Conservation (phyloP, 2,113 vertebrate genomes). For the Myotis davidii region DNA sequence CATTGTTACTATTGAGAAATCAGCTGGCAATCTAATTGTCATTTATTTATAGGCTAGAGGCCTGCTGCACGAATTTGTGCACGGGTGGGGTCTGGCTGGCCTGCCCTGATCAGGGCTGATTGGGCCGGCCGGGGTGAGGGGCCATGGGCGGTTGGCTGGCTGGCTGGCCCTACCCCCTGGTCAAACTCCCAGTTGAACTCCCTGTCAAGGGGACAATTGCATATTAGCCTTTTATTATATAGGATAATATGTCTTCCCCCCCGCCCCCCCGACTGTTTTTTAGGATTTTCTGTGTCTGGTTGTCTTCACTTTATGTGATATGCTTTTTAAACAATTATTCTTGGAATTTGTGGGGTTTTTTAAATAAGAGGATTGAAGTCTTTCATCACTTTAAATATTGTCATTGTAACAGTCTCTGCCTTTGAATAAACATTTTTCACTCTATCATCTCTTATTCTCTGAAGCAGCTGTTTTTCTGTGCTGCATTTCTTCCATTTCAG, state of each 20-base stretch:
- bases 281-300: background rate
- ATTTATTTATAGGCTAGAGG: background rate
- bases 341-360: background rate
- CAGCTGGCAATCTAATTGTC: background rate
- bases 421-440: background rate
- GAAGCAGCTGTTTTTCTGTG: background rate
- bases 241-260: background rate
- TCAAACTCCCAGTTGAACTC: no score
- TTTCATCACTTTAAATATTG: background rate
- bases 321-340: background rate
- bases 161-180: no score
- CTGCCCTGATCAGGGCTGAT: no score
- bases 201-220: no score
- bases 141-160: no score
- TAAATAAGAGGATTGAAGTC: background rate
- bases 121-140: no score
- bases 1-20: background rate
- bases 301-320: background rate
- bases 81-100: no score
- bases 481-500: background rate
- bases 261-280: background rate
- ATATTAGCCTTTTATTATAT: no score
- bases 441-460: background rate
- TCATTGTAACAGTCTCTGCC: constrained; percentile 7
- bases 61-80: no score